Base-by-base conservation (phyloP, 1,140 invertebrate genomes). In the Drosophila aff. region DNA sequence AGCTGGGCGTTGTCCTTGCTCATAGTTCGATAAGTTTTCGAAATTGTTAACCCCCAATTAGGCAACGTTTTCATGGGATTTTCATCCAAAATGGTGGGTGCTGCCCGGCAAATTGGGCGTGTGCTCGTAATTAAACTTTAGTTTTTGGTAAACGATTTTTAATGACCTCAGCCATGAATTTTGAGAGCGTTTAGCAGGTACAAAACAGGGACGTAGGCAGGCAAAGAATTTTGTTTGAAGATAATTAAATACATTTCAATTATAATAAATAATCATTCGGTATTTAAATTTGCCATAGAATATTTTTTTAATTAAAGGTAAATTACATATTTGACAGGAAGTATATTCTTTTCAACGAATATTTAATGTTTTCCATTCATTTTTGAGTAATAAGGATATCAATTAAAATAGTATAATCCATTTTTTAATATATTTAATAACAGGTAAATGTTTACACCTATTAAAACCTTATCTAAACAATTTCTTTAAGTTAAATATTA, bases 21-120 rank as follows among this genome's bases (percentile, higher is more conserved):
- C 65, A 64, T 41, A 72, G 85, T 82, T 89, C 81, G 69, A 84
- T 79, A 76, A 81, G 63, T 85, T 85, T 76, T 47, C 59, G 31
- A 74, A 67, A 73, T 64, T 76, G 38, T 33, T 67, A 87, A 78
- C 81, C 77, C 28, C 28, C 77, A 89, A 89, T 87, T 89, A 87
- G 73, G 64, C 77, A 83, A 71, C 68, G 62, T 61, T 87, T 82
- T 50, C 49, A 46, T 41, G n/a, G 23, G 57, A 28, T 13, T 33
- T n/a, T 46, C 9, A 28, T 15, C 0, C 21, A 40, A 55, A 55
- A 28, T 33, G 21, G 41, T 31, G 21, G 68, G 68, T 46, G 68
- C 65, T 50, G 28, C 55, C 46, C 46, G 46, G 18, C 55, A 50
- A 52, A 57, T 43, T 41, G 49, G 55, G 62, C 81, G 67, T 76